These are phyloP conservation scores for Drosophila parabipectinata DNA, from an alignment of 1,140 invertebrate species.

Conservation along the genomic window DNA sequence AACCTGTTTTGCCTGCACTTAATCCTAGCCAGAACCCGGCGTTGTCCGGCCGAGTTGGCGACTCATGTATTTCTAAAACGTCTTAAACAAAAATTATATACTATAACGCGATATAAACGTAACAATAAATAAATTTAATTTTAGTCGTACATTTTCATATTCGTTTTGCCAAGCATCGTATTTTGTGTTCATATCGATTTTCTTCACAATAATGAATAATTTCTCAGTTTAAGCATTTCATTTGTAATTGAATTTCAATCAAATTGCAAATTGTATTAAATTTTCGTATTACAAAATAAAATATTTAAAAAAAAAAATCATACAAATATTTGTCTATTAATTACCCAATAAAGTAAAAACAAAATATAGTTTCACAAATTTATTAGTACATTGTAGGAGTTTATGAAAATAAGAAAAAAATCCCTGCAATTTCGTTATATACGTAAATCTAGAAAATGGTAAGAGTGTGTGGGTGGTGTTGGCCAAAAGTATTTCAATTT, in stretches of 20 bases:
- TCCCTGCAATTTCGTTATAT: conserved; percentile 75
- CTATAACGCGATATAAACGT: conserved; percentile 42
- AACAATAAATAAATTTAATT: conserved; percentile 68
- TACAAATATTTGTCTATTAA: not conserved
- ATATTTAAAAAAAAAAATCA: conserved; percentile 20
- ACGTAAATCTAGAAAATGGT: conserved; percentile 61
- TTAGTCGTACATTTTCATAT: conserved; percentile 46
- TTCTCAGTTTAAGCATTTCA: conserved; percentile 39
- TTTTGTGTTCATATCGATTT: conserved; percentile 51
- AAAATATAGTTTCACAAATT: conserved; percentile 43
- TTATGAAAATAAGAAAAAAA: conserved; percentile 60
- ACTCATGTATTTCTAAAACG: conserved; percentile 65
- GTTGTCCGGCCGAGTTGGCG: conserved; percentile 9
- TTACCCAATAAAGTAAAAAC: conserved; percentile 2
- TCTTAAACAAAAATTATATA: conserved; percentile 44
- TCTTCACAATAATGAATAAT: conserved; percentile 18
- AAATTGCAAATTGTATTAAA: conserved; percentile 69
- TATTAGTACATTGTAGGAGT: conserved; percentile 62
- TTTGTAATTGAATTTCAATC: conserved; percentile 53
- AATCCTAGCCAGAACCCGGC: conserved; percentile 29
- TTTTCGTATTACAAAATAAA: conserved; percentile 66
- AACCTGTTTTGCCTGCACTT: conserved; percentile 6
- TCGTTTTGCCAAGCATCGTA: conserved; percentile 40
- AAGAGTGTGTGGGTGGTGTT: conserved; percentile 37
- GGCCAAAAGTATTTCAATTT: conserved; percentile 58